Conservation (phyloP, 2,797 vertebrate species). For the Alauda arvensis region DNA sequence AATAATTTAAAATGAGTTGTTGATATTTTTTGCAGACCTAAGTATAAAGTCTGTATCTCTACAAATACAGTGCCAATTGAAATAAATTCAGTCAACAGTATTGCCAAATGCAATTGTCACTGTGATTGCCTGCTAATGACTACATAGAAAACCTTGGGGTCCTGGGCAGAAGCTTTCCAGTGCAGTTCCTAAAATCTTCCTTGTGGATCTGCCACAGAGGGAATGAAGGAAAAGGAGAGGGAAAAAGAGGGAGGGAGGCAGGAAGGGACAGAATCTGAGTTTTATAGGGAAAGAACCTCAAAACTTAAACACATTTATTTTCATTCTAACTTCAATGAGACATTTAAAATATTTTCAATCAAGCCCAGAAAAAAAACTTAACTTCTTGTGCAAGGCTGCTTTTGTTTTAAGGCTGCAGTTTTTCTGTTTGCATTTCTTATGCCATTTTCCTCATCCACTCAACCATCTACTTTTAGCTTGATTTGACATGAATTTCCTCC, state of each 20-base stretch:
- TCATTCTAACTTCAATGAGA: not conserved
- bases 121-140: not conserved
- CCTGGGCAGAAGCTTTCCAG: not conserved
- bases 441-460: not conserved
- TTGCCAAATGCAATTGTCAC: not conserved
- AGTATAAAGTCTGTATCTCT: not conserved
- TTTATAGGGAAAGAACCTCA: not conserved
- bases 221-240: not conserved
- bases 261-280: not conserved
- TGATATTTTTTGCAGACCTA: not conserved
- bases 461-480: constrained; percentile 24
- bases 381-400: not conserved
- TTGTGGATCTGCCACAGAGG: not conserved
- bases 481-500: constrained; percentile 11
- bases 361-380: not conserved
- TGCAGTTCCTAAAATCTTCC: not conserved
- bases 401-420: not conserved
- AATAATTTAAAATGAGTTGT: not conserved
- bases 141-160: not conserved
- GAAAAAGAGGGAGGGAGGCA: rapidly evolving
- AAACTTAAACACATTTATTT: not conserved
- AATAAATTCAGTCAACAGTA: not conserved
- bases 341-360: not conserved
- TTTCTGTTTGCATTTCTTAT: not conserved
- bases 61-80: not conserved